These are phyloP conservation scores for Sericinus montela DNA, from an alignment of 2,888 invertebrate genomes.

Conservation along the genomic window DNA sequence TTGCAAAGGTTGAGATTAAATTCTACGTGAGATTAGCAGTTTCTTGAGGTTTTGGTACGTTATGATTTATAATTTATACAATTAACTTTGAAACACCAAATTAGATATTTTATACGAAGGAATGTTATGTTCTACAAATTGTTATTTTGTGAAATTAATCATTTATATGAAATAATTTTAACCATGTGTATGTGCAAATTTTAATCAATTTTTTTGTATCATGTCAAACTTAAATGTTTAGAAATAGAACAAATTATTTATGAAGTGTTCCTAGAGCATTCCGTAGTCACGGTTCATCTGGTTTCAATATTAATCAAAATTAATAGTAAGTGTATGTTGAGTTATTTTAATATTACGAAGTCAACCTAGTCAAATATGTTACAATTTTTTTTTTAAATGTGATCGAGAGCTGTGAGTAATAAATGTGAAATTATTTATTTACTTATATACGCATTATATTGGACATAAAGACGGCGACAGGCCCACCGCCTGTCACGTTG, in stretches of 20 bases:
- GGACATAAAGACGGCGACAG: too few species aligned
- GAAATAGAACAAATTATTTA: too few species aligned
- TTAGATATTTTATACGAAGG: not conserved
- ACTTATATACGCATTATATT: not conserved
- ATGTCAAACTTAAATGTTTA: too few species aligned
- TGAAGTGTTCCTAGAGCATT: not conserved
- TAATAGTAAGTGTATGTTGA: not conserved
- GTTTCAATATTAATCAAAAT: not conserved
- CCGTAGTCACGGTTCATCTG: not conserved
- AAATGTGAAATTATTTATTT: not conserved
- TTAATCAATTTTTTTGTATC: too few species aligned
- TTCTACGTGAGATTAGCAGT: too few species aligned
- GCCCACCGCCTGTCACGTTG: too few species aligned
- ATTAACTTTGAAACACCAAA: conserved; percentile 2
- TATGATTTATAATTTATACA: not conserved
- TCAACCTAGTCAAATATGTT: conserved; percentile 28
- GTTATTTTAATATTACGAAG: not conserved
- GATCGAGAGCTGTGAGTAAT: not conserved
- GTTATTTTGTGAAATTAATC: too few species aligned
- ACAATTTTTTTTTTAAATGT: conserved; percentile 18
- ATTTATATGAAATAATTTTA: too few species aligned
- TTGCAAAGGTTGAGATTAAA: too few species aligned
- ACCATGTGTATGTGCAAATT: too few species aligned
- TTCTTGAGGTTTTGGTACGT: too few species aligned
- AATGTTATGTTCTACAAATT: too few species aligned